Evolutionary conservation across 2,797 vertebrate genomes (phyloP).

Genomic region (Ctenosaura bakeri): DNA sequence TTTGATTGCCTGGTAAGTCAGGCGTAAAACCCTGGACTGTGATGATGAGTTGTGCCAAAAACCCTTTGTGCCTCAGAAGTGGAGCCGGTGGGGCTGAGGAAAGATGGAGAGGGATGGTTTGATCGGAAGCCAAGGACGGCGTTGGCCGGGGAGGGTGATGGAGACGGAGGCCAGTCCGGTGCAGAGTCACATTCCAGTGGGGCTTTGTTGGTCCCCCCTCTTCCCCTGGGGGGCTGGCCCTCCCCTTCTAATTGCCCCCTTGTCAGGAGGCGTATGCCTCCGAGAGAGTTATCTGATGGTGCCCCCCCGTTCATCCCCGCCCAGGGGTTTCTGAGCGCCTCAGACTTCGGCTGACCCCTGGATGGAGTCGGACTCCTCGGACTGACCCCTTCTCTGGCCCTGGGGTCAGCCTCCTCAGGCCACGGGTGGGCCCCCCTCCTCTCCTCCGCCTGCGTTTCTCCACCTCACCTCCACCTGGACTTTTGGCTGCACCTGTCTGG

Average conservation of each 20-base stretch:
- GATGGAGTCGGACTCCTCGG: constrained; percentile 66
- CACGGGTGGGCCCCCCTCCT: constrained; percentile 13
- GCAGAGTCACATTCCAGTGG: constrained; percentile 63
- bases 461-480: constrained; percentile 70
- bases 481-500: constrained; percentile 79
- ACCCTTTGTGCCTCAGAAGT: background rate
- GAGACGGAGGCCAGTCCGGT: background rate
- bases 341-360: constrained; percentile 83
- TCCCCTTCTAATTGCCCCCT: constrained; percentile 84
- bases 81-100: too few relatives aligned
- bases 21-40: too few relatives aligned
- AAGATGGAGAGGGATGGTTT: background rate
- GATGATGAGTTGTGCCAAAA: background rate
- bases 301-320: constrained; percentile 25
- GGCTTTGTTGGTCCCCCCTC: constrained; percentile 62
- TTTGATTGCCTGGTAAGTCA: background rate
- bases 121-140: background rate
- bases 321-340: constrained; percentile 58
- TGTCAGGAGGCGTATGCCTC: constrained; percentile 85
- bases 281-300: constrained; percentile 77
- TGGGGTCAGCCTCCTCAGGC: constrained; percentile 58
- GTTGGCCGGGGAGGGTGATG: too few relatives aligned
- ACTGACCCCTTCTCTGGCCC: constrained; percentile 34
- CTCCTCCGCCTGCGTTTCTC: constrained; percentile 25
- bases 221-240: constrained; percentile 64